Base-by-base conservation (phyloP, 2,113 vertebrate species). In the Hippocampus guttulatus region DNA sequence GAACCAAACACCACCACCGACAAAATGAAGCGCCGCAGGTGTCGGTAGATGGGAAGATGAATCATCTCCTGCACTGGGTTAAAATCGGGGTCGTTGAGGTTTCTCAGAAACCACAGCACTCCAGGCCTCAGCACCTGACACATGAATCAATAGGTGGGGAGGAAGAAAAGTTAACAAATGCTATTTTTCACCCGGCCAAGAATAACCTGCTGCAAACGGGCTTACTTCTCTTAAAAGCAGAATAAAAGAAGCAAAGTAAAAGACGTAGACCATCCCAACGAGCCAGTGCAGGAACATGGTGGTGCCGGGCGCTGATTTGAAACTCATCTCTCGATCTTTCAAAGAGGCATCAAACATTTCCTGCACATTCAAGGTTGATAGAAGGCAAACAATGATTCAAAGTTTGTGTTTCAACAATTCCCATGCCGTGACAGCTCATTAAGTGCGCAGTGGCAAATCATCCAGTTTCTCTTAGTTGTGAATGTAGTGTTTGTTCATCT, bases 51-150 rank as follows among this genome's bases (percentile, higher is more conserved):
- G 21, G 97, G 97, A 71, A 99, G 92, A 73, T 99, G 97, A 84
- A 99, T 99, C 97, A 99, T 99, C 90, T 99, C 97, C 85, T 99
- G 97, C 61, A 99, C 97, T 25, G 97, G 97, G 88, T 99, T 99
- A 76, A 99, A 99, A 87, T 99, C 97, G 10, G 97, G 97, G 91
- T 99, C 97, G 55, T 99, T 99, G 87, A 99, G 93, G 93, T 99
- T 99, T 92, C 97, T 94, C 78, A 99, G 94, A 95, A 99, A 99
- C 97, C 97, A 99, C 62, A 99, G 88, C 74, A 99, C 96, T 69
- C 97, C 97, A 51, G 97, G 97, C 80, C 97, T 94, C 88, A 99
- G 90, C 20, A 99, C 97, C 97, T 99, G 73, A 43, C 41, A 14
- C 33, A 55, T 41, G 47, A 61, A 33, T 0, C 21, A 58, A n/a